Evolutionary conservation across 2,797 vertebrate genomes (phyloP), one percentile per base, ranked within the genome.

Genomic region (Parauchenoglanis punctatus): DNA sequence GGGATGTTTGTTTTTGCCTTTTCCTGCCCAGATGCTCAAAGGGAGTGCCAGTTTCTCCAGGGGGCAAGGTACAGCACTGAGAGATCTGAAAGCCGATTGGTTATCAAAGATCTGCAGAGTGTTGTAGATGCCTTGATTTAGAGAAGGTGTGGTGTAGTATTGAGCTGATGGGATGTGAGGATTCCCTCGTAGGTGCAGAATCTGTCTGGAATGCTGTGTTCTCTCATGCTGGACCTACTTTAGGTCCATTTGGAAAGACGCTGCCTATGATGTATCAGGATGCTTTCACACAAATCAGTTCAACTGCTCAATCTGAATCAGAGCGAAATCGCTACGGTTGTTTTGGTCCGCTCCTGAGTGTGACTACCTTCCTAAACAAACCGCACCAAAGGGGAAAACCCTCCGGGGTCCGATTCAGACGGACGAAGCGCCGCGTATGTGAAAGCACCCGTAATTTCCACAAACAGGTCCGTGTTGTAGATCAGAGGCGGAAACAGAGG

Each of bases 21-120:
- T 83, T 87, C 68, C 67, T 85, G 88, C 81, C 80, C 88, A 89
- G 86, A 88, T 91, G 90, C 75, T 87, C n/a, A 84, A 67, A 86
- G 83, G 85, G 90, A 72, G 83, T 85, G 83, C 63, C 70, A 73
- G 15, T 44, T 86, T 76, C 78, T 89, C 88, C 54, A 85, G 73
- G 82, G 83, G 84, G 63, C 81, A 63, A 65, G 54, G 63, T 86
- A 73, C 81, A 70, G 46, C 63, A 54, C n/a, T 7, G 28, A 54
- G 56, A 20, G 40, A 58, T 88, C 83, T 40, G 70, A 87, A 82
- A 88, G 77, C 15, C 88, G 87, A 90, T 91, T 89, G 91, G 87
- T 65, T 90, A 78, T 65, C n/a, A 75, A 67, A 83, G 84, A 65
- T 31, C 59, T 54, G 56, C 84, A 61, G 68, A 5, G 49, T 85